A percentile compares a stretch with the other conserved stretches of the same genome.
These are phyloP conservation scores for Octomys mimax DNA, from an alignment of 2,797 vertebrate genomes.

Conservation along the genomic window DNA sequence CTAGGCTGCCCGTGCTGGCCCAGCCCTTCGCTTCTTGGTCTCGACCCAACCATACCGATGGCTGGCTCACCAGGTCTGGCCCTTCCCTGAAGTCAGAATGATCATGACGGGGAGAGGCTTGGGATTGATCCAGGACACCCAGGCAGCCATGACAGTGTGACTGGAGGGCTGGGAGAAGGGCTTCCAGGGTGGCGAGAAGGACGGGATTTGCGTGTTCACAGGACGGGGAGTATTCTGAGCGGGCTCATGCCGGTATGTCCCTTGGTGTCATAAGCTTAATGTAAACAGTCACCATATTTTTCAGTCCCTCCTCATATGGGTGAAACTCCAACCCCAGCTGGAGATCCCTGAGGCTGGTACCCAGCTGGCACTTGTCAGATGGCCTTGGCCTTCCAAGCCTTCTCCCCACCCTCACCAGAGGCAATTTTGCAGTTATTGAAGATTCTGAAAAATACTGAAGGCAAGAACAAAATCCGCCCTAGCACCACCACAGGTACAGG, in stretches of 20 bases:
- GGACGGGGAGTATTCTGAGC: neutral
- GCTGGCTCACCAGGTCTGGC: neutral
- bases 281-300: neutral
- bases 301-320: neutral
- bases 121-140: neutral
- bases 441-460: neutral
- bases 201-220: neutral
- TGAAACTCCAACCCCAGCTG: neutral
- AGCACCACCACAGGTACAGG: slow-evolving; percentile 51
- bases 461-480: slow-evolving; percentile 65
- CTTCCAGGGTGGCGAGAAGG: neutral
- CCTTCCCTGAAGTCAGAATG: neutral
- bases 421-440: slow-evolving; percentile 25
- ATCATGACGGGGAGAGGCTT: neutral
- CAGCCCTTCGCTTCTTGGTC: accelerated
- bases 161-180: neutral
- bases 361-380: neutral
- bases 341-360: accelerated
- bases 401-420: neutral
- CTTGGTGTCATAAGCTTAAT: neutral
- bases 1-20: accelerated
- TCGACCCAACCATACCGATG: neutral
- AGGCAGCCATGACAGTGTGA: neutral
- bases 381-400: neutral
- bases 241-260: neutral